Evolutionary conservation across 2,113 vertebrate genomes (phyloP), one percentile per base, ranked within the genome.

Genomic region (Axis porcinus): DNA sequence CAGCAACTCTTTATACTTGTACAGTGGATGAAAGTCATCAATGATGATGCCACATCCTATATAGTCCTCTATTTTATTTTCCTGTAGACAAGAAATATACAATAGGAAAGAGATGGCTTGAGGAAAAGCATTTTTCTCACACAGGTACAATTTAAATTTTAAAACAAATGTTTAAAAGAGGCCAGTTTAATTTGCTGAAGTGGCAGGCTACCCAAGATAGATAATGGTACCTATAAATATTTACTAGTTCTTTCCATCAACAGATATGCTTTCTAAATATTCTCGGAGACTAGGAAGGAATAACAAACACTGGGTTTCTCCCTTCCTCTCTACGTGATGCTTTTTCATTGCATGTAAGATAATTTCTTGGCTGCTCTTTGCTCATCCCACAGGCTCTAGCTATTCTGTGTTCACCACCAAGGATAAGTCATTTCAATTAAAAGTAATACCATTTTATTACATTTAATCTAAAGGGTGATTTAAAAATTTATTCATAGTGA

Each of bases 121-220:
- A 87, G 33, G 14, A 76, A 93, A 97, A 78, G 84, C 74, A 91
- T 78, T 94, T 94, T 89, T 87, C 30, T 96, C 54, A 70, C 47
- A 15, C 81, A 89, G 23, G 45, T 93, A 47, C 40, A 95, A 97
- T 90, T 86, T 85, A 95, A 97, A 88, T 86, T 94, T 79, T 45
- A 96, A 93, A 98, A 57, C 62, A 87, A 87, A 54, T 57, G 86
- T 87, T 97, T 95, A 96, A 62, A 40, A 84, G 50, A 92, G 40
- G 11, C 50, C 45, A 30, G 17, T 93, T 92, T 95, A 94, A 96
- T 97, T 79, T 93, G 30, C 86, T 94, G 95, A 74, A 57, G 50
- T 92, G 57, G 55, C 45, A 76, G 47, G 45, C 67, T 78, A 55
- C 40, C 23, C 92, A 28, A 89, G 23, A 43, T 84, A 95, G 43